Conservation (phyloP, 2,797 vertebrate species). For the Rhabdophis nuchalis region DNA sequence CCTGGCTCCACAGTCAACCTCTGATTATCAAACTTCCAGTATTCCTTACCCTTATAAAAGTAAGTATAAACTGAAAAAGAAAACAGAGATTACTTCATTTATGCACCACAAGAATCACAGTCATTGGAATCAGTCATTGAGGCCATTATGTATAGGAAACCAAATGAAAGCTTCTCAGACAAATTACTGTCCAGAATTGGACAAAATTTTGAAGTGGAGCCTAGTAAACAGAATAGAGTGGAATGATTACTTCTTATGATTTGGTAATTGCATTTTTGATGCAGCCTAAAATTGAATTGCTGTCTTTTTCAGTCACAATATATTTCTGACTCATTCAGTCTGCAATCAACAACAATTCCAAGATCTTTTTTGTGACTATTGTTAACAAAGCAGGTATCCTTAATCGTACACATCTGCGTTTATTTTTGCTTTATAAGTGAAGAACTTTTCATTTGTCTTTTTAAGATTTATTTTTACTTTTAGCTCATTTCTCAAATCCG, state of each 20-base stretch:
- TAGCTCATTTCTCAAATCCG: background rate
- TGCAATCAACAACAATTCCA: background rate
- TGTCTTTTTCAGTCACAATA: background rate
- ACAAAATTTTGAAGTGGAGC: background rate
- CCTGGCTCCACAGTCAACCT: constrained; percentile 90
- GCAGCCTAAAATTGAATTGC: background rate
- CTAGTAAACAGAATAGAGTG: background rate
- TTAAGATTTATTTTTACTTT: background rate
- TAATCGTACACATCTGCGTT: background rate
- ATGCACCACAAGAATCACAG: background rate
- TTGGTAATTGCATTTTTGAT: background rate
- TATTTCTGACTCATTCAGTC: background rate
- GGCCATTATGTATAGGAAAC: background rate
- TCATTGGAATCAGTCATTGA: background rate
- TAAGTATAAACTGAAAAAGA: constrained; percentile 89
- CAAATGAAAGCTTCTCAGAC: background rate
- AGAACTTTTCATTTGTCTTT: background rate
- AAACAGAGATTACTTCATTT: constrained; percentile 41
- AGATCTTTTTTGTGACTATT: background rate
- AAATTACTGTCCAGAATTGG: background rate
- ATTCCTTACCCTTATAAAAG: constrained; percentile 97
- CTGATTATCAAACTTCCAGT: constrained; percentile 99
- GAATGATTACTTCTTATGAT: background rate
- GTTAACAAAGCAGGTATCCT: background rate
- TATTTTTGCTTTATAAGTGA: background rate